Evolutionary conservation across 2,797 vertebrate species (phyloP).

Genomic region (Rhinichthys osculus): DNA sequence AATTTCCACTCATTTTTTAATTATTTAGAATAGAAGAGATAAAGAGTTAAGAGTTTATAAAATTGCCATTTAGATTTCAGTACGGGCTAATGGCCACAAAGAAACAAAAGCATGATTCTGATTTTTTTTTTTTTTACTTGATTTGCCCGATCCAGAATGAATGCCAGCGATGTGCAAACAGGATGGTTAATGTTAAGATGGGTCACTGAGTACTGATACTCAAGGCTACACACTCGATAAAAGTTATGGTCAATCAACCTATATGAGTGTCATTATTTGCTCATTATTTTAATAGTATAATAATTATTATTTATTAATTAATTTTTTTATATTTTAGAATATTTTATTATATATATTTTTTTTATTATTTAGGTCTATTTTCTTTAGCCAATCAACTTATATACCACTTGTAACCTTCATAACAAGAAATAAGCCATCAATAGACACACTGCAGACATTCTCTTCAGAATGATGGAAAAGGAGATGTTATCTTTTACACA

Average conservation of each 20-base stretch:
- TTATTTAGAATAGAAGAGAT: no score
- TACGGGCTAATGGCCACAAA: not conserved
- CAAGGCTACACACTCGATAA: not conserved
- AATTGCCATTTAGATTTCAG: not conserved
- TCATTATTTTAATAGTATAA: not conserved
- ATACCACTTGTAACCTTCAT: not conserved
- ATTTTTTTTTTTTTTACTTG: not conserved
- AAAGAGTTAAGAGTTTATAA: not conserved
- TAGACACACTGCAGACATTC: not conserved
- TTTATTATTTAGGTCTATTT: no score
- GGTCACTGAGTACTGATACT: not conserved
- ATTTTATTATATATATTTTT: not conserved
- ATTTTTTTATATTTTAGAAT: not conserved
- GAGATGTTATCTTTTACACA: not conserved
- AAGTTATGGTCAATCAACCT: not conserved
- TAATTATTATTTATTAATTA: not conserved
- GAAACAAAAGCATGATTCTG: not conserved
- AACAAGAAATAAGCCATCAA: not conserved
- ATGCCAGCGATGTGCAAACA: constrained; percentile 17
- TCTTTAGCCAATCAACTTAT: not conserved
- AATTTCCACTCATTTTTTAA: not conserved
- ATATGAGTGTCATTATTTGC: not conserved
- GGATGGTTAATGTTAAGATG: not conserved
- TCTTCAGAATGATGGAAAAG: not conserved
- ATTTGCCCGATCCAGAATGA: not conserved